These are phyloP conservation scores for Gnatocerus cornutus DNA, from an alignment of 2,888 invertebrate genomes.

Conservation along the genomic window DNA sequence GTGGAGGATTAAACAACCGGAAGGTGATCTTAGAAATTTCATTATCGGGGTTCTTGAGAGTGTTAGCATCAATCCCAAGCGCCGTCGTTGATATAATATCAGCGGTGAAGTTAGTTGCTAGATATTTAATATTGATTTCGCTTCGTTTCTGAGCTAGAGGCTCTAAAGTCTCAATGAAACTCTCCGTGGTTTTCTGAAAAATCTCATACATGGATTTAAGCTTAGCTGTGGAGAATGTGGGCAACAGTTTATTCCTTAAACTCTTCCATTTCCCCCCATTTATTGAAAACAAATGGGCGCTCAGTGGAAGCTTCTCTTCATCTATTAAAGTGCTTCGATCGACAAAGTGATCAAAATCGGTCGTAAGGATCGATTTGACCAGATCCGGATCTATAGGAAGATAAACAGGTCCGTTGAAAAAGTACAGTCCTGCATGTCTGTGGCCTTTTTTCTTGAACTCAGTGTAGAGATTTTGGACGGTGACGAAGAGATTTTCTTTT, in stretches of 20 bases:
- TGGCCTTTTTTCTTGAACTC: slow-evolving; percentile 32
- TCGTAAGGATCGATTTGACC: slow-evolving; percentile 33
- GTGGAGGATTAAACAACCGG: slow-evolving; percentile 21
- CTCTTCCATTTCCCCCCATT: slow-evolving; percentile 32
- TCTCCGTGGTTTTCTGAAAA: slow-evolving; percentile 17
- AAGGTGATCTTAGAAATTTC: slow-evolving; percentile 14
- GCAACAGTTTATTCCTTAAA: slow-evolving; percentile 26
- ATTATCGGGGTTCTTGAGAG: slow-evolving; percentile 29
- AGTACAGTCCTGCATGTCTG: slow-evolving; percentile 43
- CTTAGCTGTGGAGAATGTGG: slow-evolving; percentile 37
- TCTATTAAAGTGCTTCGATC: slow-evolving; percentile 35
- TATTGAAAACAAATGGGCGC: slow-evolving; percentile 39
- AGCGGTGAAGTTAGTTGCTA: slow-evolving; percentile 15
- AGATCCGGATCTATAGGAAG: slow-evolving; percentile 39
- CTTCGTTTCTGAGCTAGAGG: neutral
- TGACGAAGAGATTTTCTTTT: slow-evolving; percentile 22
- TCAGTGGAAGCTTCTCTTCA: slow-evolving; percentile 26
- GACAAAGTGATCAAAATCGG: slow-evolving; percentile 45
- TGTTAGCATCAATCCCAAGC: slow-evolving; percentile 37
- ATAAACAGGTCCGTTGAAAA: slow-evolving; percentile 43
- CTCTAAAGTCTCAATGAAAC: slow-evolving; percentile 23
- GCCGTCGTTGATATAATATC: slow-evolving; percentile 36
- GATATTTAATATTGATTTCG: slow-evolving; percentile 31
- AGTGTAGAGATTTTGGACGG: slow-evolving; percentile 25
- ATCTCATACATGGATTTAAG: slow-evolving; percentile 40